These are phyloP conservation scores for Delichon dasypus DNA, from an alignment of 2,797 vertebrate species.

Conservation along the genomic window DNA sequence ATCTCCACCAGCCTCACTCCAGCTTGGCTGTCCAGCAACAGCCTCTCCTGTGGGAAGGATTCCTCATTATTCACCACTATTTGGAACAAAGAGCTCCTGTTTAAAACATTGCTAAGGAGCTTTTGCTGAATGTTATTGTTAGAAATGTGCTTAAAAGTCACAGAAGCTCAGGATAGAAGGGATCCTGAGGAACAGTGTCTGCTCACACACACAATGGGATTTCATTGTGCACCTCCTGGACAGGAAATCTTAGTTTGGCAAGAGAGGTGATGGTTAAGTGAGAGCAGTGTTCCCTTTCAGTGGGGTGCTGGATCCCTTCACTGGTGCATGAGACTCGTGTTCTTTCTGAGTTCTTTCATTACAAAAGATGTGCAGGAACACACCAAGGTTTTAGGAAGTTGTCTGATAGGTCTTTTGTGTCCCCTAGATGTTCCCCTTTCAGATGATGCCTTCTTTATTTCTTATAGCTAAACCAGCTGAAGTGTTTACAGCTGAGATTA, in stretches of 20 bases:
- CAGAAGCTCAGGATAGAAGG: not conserved
- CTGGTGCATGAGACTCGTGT: not conserved
- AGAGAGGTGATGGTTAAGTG: not conserved
- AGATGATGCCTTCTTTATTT: not conserved
- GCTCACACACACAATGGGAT: not conserved
- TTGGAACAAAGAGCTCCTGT: not conserved
- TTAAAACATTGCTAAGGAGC: not conserved
- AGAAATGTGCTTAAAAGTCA: not conserved
- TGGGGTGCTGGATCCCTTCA: not conserved
- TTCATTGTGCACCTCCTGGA: not conserved
- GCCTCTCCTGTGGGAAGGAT: not conserved
- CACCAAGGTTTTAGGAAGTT: not conserved
- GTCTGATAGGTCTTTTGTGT: not conserved
- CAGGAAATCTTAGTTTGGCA: conserved; percentile 18
- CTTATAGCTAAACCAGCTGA: not conserved
- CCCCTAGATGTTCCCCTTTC: not conserved
- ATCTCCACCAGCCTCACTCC: not conserved
- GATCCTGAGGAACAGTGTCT: not conserved
- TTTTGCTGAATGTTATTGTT: not conserved
- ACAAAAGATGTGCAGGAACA: not conserved
- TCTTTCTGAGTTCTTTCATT: not conserved
- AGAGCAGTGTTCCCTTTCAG: not conserved
- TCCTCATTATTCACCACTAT: not conserved
- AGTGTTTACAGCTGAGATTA: not conserved
- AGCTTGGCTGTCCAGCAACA: not conserved